Evolutionary conservation across 2,113 vertebrate species (phyloP), one percentile per base, ranked within the genome.

Genomic region (Ornithorhynchus anatinus): DNA sequence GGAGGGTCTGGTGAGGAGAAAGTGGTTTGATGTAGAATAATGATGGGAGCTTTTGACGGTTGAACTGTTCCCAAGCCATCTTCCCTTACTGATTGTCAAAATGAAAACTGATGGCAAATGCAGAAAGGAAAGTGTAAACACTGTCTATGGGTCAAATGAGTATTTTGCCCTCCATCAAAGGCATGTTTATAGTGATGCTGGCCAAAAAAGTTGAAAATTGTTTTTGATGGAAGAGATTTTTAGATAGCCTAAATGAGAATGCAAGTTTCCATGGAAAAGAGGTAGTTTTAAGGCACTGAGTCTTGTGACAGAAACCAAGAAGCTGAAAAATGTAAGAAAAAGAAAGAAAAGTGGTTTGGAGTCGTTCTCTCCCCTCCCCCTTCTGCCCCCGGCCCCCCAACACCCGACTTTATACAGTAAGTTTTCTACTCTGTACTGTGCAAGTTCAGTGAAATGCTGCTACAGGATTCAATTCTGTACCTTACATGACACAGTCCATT

Each of bases 71-170:
- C 67, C 3, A 15, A 20, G 19, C 17, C 37, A 36, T 16, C 83
- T 84, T 86, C 72, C 40, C 36, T 63, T 52, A 56, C 22, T 50
- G 51, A 23, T 37, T 71, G n/a, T 50, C 44, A 64, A 53, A 78
- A 36, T 62, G 77, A 33, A 23, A 72, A 29, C 48, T 29, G 31
- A 57, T 69, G 37, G 40, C 69, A 67, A 48, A 19, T 61, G 45
- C 36, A 62, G 14, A 29, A 65, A 66, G 50, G 42, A 68, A 68
- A 60, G 29, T 29, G 15, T 37, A 44, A 76, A 8, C 48, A 31
- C 52, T 76, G 89, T 68, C 74, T 10, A 27, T 48, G 38, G 36
- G 31, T 69, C 40, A 54, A n/a, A 32, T 14, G 35, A 33, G 43
- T 9, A 10, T 51, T 77, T 79, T 60, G 23, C 43, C 75, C 69